Conservation (phyloP, 2,888 invertebrate genomes). For the Calliphora vomitoria region DNA sequence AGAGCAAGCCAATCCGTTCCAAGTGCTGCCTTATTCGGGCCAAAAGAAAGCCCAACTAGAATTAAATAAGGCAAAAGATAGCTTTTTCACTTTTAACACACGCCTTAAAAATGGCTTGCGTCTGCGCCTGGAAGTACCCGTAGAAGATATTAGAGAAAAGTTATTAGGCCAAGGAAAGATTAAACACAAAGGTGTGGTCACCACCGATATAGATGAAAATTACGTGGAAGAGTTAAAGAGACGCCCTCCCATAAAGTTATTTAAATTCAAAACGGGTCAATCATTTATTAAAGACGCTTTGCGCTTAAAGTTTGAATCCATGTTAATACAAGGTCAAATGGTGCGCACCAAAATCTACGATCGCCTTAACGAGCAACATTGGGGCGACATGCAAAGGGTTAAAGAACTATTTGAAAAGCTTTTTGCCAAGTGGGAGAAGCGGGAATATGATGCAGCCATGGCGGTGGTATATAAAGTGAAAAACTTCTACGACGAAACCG, state of each 20-base stretch:
- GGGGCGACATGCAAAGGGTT: conserved; percentile 79
- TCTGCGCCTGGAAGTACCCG: conserved; percentile 80
- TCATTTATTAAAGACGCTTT: conserved; percentile 80
- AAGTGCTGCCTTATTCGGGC: conserved; percentile 81
- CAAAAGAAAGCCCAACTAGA: conserved; percentile 81
- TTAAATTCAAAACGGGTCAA: conserved; percentile 80
- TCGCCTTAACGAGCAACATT: conserved; percentile 80
- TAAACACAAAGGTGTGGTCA: conserved; percentile 79
- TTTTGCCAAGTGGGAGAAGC: conserved; percentile 83
- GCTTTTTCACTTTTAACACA: conserved; percentile 82
- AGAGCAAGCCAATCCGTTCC: conserved; percentile 81
- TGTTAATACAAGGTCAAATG: conserved; percentile 82
- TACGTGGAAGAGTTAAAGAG: conserved; percentile 82
- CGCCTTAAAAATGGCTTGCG: conserved; percentile 81
- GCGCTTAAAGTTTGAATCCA: conserved; percentile 82
- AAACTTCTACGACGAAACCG: conserved; percentile 81
- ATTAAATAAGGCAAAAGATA: conserved; percentile 79
- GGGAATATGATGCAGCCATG: conserved; percentile 82
- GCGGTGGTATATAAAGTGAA: conserved; percentile 81
- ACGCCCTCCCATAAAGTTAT: conserved; percentile 79
- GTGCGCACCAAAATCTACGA: conserved; percentile 82
- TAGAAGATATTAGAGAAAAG: conserved; percentile 77
- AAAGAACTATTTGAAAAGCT: conserved; percentile 79
- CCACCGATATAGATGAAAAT: conserved; percentile 83
- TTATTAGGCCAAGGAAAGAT: conserved; percentile 77